Evolutionary conservation across 2,797 vertebrate species (phyloP), one percentile per base, ranked within the genome.

Genomic region (Alauda arvensis): DNA sequence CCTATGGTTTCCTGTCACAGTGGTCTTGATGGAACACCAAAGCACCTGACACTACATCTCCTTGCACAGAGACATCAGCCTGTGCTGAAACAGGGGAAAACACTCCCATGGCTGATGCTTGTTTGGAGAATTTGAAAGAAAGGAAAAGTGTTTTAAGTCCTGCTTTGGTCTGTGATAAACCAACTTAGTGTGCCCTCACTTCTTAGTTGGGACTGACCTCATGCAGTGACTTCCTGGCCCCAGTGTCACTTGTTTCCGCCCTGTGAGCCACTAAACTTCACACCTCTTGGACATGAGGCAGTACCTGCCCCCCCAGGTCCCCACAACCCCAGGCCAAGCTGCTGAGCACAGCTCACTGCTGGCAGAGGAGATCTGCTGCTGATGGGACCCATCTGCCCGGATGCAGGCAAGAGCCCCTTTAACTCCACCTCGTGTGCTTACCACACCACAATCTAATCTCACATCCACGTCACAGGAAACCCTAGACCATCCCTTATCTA

Each of bases 401-500:
- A 84, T 51, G 77, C 37, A 88, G 80, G 40, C 72, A 40, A 67
- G 43, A 84, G 33, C 71, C 61, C 63, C 76, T 77, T 76, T 77
- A 85, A 85, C 78, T 78, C 48, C 53, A 70, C 14, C 77, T n/a
- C 25, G 3, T 37, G 39, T 29, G 76, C 60, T 94, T 25, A 23
- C 67, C 28, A 43, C 6, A 2, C 63, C 48, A 53, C 91, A 90
- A 93, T 94, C 94, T 94, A 93, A 94, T 95, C 92, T 96, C 63
- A 59, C 92, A 94, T 92, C 94, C 93, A 88, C 59, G 85, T 89
- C 88, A 94, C 90, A 95, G 94, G 92, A 95, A 95, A 87, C 70
- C 56, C 52, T 66, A 89, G 78, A 42, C 68, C 51, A 62, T 85
- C 86, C 55, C 85, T 95, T 96, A 94, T 95, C 95, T 96, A 63